phyloP scores from a whole-genome alignment of 53 echinoderm and acorn worm species.

The Zoroaster sp. region DNA sequence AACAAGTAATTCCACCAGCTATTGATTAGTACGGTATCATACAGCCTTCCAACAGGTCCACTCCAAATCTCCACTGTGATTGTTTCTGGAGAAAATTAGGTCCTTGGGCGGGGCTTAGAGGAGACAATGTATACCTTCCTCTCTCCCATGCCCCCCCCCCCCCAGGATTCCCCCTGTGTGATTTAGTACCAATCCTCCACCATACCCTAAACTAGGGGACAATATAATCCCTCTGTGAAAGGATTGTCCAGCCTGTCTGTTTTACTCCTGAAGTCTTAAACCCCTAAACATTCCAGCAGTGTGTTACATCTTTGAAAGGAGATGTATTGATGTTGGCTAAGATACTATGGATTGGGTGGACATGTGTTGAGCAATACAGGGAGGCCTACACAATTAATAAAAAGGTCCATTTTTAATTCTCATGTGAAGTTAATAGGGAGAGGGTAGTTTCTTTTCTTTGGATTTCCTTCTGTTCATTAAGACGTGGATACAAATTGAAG shows the following conservation, averaged over 20 bases:
- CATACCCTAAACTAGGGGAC: not conserved
- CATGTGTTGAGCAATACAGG: not conserved
- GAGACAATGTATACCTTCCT: not conserved
- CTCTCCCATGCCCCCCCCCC: not conserved
- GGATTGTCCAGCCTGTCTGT: not conserved
- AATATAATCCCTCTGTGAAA: not conserved
- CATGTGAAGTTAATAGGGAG: not conserved
- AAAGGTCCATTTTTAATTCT: not conserved
- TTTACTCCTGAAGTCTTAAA: not conserved
- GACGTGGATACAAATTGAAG: not conserved
- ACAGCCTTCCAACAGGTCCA: not conserved
- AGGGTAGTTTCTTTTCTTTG: too few relatives aligned
- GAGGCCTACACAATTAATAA: not conserved
- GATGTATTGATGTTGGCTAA: slow-evolving; percentile 16
- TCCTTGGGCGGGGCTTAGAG: not conserved
- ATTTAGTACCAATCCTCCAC: slow-evolving; percentile 3
- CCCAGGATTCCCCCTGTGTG: slow-evolving; percentile 15
- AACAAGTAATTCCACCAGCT: slow-evolving; percentile 11
- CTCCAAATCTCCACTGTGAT: slow-evolving; percentile 23
- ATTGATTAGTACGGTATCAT: slow-evolving; percentile 10
- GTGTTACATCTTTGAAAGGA: not conserved
- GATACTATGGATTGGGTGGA: slow-evolving; percentile 25
- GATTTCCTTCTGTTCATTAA: not conserved
- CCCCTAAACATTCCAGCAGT: slow-evolving; percentile 17
- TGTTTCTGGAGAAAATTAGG: slow-evolving; percentile 16